Base-by-base conservation (phyloP, 2,113 vertebrate species). In the Motacilla tschutschensis region DNA sequence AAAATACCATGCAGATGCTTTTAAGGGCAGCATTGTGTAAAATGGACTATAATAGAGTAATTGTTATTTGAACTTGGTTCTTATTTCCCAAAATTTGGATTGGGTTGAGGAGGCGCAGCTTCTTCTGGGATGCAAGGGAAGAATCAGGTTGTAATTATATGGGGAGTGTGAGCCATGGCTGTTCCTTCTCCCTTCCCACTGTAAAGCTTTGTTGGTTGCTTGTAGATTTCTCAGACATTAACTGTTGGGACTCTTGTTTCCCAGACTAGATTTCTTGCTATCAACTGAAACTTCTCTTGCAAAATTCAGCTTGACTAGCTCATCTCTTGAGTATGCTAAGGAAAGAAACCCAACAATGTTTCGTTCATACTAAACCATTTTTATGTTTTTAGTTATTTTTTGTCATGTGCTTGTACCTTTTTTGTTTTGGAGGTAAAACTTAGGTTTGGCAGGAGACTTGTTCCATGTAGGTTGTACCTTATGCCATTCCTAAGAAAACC, bases 261-360 rank as follows among this genome's bases (percentile, higher is more conserved):
- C 54, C 29, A 46, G n/a, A 17, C 44, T 77, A 15, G 50, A 33
- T 53, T 70, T 84, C 48, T 76, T 3, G 2, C 40, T 4, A 7
- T 66, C 20, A 38, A 18, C 21, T 65, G 69, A 53, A 83, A 25
- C 38, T 81, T 64, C 10, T 21, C 31, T 38, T 1, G 5, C 29
- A 63, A 36, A 47, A 50, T 69, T 79, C 40, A 81, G n/a, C 41
- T 17, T 0, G 0, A 22, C 33, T 43, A 33, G 15, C 36, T 87
- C 2, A 28, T 54, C 33, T 55, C 10, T 48, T 60, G 48, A 44
- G 25, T 16, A 5, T 47, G 48, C 57, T 84, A 43, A 65, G 36
- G 26, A 18, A 25, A 38, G 10, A 47, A 6, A 2, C 3, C 1
- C 4, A 48, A 8, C 8, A 31, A 5, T 0, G 0, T 79, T 79